Evolutionary conservation across 2,888 invertebrate species (phyloP).

Genomic region (Trissolcus japonicus): DNA sequence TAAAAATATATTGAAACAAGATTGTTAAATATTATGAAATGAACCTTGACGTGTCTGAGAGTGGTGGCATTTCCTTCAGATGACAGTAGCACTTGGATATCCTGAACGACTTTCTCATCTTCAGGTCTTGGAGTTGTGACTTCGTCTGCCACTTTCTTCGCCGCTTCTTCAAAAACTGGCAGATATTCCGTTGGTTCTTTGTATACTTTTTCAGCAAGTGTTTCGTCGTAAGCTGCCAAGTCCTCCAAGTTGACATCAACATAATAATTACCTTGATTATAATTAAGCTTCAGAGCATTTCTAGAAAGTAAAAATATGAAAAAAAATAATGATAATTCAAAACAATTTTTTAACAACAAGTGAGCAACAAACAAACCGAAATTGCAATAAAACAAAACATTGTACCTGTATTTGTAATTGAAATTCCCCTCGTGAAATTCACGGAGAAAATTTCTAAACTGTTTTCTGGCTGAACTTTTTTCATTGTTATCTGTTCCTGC

Average conservation of each 20-base stretch:
- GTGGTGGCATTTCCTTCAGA: conserved; percentile 90
- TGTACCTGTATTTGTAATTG: conserved; percentile 95
- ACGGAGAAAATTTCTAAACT: conserved; percentile 95
- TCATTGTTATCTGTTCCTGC: background rate
- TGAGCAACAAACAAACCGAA: background rate
- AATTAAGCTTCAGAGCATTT: conserved; percentile 94
- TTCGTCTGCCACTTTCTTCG: conserved; percentile 97
- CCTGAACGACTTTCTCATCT: conserved; percentile 91
- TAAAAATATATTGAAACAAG: background rate
- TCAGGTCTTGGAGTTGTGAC: conserved; percentile 94
- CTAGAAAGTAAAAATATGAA: conserved; percentile 79
- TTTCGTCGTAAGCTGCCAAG: conserved; percentile 94
- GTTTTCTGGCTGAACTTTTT: conserved; percentile 83
- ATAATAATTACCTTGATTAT: conserved; percentile 91
- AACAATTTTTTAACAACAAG: conserved; percentile 7
- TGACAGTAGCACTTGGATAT: conserved; percentile 92
- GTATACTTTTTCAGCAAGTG: conserved; percentile 91
- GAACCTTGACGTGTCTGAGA: conserved; percentile 90
- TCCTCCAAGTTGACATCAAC: conserved; percentile 96
- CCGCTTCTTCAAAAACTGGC: conserved; percentile 96
- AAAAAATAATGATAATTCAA: conserved; percentile 7
- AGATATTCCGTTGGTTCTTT: conserved; percentile 96
- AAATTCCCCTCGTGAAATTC: conserved; percentile 98
- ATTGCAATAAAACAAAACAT: conserved; percentile 13
- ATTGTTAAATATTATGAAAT: background rate